Base-by-base conservation (phyloP, 2,113 vertebrate species). In the Macrotis lagotis region DNA sequence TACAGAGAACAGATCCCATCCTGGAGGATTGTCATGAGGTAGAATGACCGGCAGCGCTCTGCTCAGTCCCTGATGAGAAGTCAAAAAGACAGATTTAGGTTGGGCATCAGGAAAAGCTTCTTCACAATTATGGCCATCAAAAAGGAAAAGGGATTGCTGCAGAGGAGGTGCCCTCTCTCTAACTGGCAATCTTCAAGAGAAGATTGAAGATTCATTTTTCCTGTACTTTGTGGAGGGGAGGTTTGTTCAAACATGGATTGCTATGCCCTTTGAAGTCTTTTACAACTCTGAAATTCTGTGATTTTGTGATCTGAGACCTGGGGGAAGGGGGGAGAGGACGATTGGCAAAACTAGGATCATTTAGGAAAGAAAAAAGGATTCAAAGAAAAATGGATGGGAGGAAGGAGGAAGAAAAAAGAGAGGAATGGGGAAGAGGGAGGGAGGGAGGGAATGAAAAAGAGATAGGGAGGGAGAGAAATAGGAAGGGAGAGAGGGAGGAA, bases 291-390 rank as follows among this genome's bases (percentile, higher is more conserved):
- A 83, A 16, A 44, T 44, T 83, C 66, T 44, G 19, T 83, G 66
- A 83, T 83, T 83, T 83, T 83, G 66, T 83, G 66, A 83, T 83
- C n/a, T 83, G 66, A 95, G 66, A 44, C 47, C 5, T 0, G 9
- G 55, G 28, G 1, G 4, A 14, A 1, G 0, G 9, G 51, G 19
- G 47, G 1, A 0, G 22, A 25, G 48, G 48, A 1, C 0, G 22
- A 24, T 22, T 51, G 2, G 16, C 25, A 16, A 50, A 37, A 1
- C 0, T 37, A 28, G 7, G 26, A 25, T 22, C 37, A 83, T n/a
- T 83, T 19, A 8, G 2, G 25, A 25, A 83, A 12, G 28, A 31
- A 37, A 16, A 37, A 50, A 66, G 59, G 31, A 66, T 37, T 0
- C 12, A 66, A 66, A 3, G 59, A 50, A 50, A 6, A 22, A 28